Conservation (phyloP, 1,140 invertebrate species). For the Drosophila watanabei region DNA sequence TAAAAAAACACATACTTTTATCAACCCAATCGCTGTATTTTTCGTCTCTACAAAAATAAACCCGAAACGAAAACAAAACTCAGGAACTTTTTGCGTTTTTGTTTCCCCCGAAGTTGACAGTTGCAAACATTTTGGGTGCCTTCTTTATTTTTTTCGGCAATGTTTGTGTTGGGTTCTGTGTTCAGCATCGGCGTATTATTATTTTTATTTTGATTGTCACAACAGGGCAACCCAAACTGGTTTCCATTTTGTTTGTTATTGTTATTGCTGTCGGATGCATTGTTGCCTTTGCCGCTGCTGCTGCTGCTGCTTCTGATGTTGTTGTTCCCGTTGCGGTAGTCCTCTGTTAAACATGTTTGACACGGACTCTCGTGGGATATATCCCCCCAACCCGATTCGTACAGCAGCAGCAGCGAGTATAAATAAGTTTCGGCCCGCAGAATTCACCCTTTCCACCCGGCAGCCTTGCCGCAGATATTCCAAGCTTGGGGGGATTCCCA, state of each 20-base stretch:
- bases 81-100: conserved; percentile 35
- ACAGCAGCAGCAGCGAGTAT: conserved; percentile 35
- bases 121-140: conserved; percentile 70
- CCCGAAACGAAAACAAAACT: conserved; percentile 34
- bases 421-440: conserved; percentile 75
- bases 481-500: conserved; percentile 28
- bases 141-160: conserved; percentile 36
- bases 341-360: conserved; percentile 79
- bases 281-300: conserved; percentile 30
- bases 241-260: conserved; percentile 67
- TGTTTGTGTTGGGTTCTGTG: conserved; percentile 34
- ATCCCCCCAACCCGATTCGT: conserved; percentile 14
- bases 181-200: conserved; percentile 36
- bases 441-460: conserved; percentile 39
- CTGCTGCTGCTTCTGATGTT: conserved; percentile 16
- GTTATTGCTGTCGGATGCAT: conserved; percentile 57
- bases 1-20: conserved; percentile 26
- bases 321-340: conserved; percentile 72
- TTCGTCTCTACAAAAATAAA: conserved; percentile 42
- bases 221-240: conserved; percentile 55
- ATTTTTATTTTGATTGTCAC: conserved; percentile 79
- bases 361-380: conserved; percentile 74
- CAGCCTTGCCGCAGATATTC: conserved; percentile 34
- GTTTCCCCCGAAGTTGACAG: conserved; percentile 54
- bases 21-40: conserved; percentile 37